Conservation (phyloP, 2,113 vertebrate genomes). For the Pteruthius melanotis region DNA sequence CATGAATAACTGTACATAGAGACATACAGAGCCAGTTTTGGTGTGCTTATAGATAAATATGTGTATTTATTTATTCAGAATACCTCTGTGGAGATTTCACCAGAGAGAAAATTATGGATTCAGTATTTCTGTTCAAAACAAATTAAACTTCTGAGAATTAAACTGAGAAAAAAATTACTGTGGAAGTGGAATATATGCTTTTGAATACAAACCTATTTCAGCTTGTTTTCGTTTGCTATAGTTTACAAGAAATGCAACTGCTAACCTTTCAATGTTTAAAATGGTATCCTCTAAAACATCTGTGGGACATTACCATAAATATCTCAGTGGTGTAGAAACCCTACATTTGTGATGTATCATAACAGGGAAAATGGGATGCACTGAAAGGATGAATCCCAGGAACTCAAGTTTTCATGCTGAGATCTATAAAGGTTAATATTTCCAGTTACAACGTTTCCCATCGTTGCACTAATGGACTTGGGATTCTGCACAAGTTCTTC, state of each 20-base stretch:
- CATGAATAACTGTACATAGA: not conserved
- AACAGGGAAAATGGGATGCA: not conserved
- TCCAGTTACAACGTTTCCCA: not conserved
- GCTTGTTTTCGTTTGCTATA: slow-evolving; percentile 1
- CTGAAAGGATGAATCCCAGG: not conserved
- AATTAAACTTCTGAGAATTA: not conserved
- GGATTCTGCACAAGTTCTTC: not conserved
- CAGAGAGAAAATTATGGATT: not conserved
- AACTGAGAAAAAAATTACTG: not conserved
- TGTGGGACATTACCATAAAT: slow-evolving; percentile 58
- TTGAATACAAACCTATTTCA: slow-evolving; percentile 14
- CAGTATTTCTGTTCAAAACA: not conserved
- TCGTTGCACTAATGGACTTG: not conserved
- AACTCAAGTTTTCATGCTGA: not conserved
- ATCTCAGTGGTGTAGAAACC: slow-evolving; percentile 45
- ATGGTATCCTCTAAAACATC: slow-evolving; percentile 42
- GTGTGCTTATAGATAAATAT: not conserved
- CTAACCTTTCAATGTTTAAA: slow-evolving; percentile 41
- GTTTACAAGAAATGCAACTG: slow-evolving; percentile 8
- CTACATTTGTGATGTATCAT: not conserved
- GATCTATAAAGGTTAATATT: not conserved
- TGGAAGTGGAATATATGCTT: not conserved
- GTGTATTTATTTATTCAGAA: not conserved
- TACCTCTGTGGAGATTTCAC: not conserved
- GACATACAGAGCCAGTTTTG: not conserved